Evolutionary conservation across 2,113 vertebrate genomes (phyloP), one percentile per base, ranked within the genome.

Genomic region (Hipposideros armiger): DNA sequence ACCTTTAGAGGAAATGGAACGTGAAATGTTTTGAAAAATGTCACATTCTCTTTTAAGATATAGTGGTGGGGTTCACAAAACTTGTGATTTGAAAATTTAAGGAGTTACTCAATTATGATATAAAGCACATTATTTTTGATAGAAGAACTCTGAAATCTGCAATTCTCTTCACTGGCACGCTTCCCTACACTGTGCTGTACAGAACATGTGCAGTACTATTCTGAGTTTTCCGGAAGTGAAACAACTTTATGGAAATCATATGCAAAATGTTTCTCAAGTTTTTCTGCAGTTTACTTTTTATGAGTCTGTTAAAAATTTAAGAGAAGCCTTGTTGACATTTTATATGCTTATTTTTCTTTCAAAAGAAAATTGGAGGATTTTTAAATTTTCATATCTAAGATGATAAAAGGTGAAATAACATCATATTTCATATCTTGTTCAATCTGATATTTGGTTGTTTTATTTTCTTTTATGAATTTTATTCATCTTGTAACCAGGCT

Each of bases 271-370:
- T 97, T 96, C 96, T 97, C 97, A 94, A 95, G 94, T 93, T 97
- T 97, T 96, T 95, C 94, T 96, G 96, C 96, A 97, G 97, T 98
- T 97, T 97, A 97, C 95, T 96, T 97, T 98, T 97, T 97, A 97
- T 97, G 97, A 98, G 93, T 97, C 97, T 97, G 85, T 97, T 97
- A 97, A 98, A 98, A 97, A 96, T 97, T 98, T 97, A 97, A 97
- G 94, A 94, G 97, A 96, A 96, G 94, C 42, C 92, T 96, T 97
- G 95, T 97, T 97, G 97, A 97, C 95, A 97, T 96, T 98, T 98
- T 98, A 96, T 96, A 95, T 92, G 96, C 91, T 97, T 97, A 97
- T 93, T 98, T 98, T 96, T 97, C 96, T 97, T 96, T 96, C 89
- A 96, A 96, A 97, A 84, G 90, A 95, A 98, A 97, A 97, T 97